These are phyloP conservation scores for Alligator mississippiensis DNA, from an alignment of 2,113 vertebrate genomes.

Conservation along the genomic window DNA sequence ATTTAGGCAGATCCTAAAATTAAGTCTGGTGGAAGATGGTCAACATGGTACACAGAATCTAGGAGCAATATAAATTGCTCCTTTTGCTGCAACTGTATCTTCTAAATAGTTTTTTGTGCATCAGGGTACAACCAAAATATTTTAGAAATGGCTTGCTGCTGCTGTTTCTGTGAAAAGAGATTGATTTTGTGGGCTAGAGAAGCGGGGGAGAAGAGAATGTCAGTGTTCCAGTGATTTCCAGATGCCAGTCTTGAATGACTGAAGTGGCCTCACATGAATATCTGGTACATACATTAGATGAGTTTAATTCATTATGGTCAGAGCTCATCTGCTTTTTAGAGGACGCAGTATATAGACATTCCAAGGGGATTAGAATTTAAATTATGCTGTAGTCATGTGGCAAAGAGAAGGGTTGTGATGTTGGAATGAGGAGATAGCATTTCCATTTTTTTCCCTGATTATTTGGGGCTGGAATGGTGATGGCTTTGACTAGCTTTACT, in stretches of 20 bases:
- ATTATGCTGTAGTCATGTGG: background rate
- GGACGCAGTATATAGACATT: background rate
- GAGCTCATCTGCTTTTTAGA: background rate
- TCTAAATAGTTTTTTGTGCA: background rate
- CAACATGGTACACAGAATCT: background rate
- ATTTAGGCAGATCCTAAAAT: slow-evolving; percentile 19
- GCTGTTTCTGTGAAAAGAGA: background rate
- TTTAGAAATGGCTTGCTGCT: background rate
- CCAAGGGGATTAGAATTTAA: background rate
- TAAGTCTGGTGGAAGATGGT: background rate
- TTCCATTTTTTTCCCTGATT: background rate
- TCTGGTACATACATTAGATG: background rate
- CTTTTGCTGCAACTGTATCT: background rate
- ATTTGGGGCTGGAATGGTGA: background rate
- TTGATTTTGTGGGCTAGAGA: background rate
- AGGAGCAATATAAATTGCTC: slow-evolving; percentile 38
- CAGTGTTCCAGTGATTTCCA: background rate
- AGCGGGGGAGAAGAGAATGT: background rate
- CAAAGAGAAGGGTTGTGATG: background rate
- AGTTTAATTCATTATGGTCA: background rate
- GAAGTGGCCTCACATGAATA: background rate
- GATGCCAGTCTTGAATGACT: slow-evolving; percentile 8
- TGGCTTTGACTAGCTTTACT: background rate
- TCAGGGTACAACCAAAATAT: background rate
- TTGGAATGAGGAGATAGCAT: background rate